Evolutionary conservation across 2,888 invertebrate species (phyloP).

Genomic region (Ganaspis brasiliensis): DNA sequence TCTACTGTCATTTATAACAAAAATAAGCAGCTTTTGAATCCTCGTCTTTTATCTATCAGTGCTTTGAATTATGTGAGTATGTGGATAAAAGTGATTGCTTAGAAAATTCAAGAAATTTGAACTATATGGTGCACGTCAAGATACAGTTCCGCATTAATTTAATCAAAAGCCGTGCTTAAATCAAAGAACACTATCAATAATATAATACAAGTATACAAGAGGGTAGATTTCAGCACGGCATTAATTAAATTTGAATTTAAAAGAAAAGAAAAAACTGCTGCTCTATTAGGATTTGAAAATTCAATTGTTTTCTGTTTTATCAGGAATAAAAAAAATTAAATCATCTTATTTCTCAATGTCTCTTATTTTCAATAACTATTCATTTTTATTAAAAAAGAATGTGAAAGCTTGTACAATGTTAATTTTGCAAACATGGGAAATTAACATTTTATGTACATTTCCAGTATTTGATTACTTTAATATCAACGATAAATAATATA

Average conservation of each 20-base stretch:
- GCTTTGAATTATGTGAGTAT: conserved; percentile 1
- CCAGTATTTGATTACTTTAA: conserved; percentile 2
- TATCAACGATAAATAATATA: conserved; percentile 29
- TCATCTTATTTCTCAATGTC: conserved; percentile 24
- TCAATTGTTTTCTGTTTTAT: too few species aligned
- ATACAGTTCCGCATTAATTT: conserved; percentile 23
- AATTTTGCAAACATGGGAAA: background rate
- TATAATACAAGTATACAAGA: conserved; percentile 42
- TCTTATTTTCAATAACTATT: background rate
- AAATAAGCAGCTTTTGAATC: conserved; percentile 33
- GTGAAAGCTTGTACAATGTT: background rate
- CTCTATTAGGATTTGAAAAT: conserved; percentile 29
- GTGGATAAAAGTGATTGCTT: conserved; percentile 28
- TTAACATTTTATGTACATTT: conserved; percentile 32
- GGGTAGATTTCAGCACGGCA: conserved; percentile 35
- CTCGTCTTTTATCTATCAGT: conserved; percentile 27
- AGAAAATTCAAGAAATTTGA: conserved; percentile 44
- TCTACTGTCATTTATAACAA: conserved; percentile 36
- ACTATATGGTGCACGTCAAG: conserved; percentile 43
- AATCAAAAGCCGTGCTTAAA: conserved; percentile 33
- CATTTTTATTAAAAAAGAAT: background rate
- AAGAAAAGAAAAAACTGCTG: conserved; percentile 4
- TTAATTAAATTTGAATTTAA: conserved; percentile 28
- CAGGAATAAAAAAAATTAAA: too few species aligned
- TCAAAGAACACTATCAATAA: conserved; percentile 40